These are phyloP conservation scores for Euzetes globulus DNA, from an alignment of 2,888 invertebrate genomes.

Conservation along the genomic window DNA sequence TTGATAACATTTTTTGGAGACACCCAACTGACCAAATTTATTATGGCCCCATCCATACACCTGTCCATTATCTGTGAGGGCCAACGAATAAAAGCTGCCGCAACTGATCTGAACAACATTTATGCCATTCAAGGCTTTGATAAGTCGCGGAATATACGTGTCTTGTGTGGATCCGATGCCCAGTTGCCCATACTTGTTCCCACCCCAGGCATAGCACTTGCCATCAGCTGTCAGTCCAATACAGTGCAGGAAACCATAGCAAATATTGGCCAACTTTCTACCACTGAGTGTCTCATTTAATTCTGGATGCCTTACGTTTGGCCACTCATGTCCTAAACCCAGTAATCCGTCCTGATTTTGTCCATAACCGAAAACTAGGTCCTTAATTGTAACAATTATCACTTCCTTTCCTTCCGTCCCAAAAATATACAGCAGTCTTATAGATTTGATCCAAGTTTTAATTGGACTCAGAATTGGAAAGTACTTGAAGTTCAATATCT, in stretches of 20 bases:
- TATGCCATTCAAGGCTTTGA: not conserved
- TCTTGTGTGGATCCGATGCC: not conserved
- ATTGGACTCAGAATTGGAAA: no score
- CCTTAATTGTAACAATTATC: not conserved
- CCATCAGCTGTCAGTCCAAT: not conserved
- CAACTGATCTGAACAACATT: not conserved
- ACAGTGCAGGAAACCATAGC: not conserved
- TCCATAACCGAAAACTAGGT: not conserved
- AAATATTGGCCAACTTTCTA: not conserved
- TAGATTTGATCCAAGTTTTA: not conserved
- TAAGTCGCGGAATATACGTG: not conserved
- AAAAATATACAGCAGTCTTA: not conserved
- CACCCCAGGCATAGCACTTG: constrained; percentile 20
- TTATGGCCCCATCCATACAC: not conserved
- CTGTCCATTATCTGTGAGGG: not conserved
- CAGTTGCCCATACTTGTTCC: constrained; percentile 6
- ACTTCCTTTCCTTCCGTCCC: not conserved
- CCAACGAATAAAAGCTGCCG: not conserved
- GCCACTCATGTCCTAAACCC: not conserved
- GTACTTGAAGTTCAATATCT: no score
- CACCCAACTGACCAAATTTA: not conserved
- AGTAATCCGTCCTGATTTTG: not conserved
- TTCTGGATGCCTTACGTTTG: not conserved
- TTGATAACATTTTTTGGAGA: not conserved
- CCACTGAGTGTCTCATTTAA: not conserved